These are phyloP conservation scores for Bombyx mandarina DNA, from an alignment of 1,140 invertebrate genomes.

Conservation along the genomic window DNA sequence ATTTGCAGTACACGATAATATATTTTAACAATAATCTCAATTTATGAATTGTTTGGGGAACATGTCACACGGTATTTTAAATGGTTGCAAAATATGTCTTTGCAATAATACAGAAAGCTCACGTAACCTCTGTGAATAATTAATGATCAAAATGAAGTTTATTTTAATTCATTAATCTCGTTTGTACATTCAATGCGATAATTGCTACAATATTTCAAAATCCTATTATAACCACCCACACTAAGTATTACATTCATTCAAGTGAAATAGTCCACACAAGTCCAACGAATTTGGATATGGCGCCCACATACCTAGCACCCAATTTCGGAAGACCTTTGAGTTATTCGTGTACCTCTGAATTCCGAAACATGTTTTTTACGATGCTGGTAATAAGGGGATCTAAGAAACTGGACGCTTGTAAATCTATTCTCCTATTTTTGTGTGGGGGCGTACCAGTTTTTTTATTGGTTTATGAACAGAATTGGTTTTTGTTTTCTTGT, in stretches of 20 bases:
- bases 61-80: too few relatives aligned
- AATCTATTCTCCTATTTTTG: constrained; percentile 30
- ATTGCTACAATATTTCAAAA: neutral
- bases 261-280: constrained; percentile 30
- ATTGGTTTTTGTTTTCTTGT: too few relatives aligned
- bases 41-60: too few relatives aligned
- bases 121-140: too few relatives aligned
- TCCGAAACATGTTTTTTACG: neutral
- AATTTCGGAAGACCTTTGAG: neutral
- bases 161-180: too few relatives aligned
- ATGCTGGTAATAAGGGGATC: constrained; percentile 10
- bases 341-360: neutral
- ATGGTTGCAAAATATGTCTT: too few relatives aligned
- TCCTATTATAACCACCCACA: neutral
- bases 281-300: constrained; percentile 28
- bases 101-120: too few relatives aligned
- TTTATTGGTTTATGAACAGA: constrained; percentile 11
- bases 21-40: too few relatives aligned
- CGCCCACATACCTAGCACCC: constrained; percentile 26
- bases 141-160: too few relatives aligned
- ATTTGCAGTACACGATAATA: too few relatives aligned
- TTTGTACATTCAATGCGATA: too few relatives aligned
- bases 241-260: neutral
- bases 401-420: constrained; percentile 22
- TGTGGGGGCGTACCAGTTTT: constrained; percentile 39